These are phyloP conservation scores for Acleris literana DNA, from an alignment of 2,888 invertebrate species.

Conservation along the genomic window DNA sequence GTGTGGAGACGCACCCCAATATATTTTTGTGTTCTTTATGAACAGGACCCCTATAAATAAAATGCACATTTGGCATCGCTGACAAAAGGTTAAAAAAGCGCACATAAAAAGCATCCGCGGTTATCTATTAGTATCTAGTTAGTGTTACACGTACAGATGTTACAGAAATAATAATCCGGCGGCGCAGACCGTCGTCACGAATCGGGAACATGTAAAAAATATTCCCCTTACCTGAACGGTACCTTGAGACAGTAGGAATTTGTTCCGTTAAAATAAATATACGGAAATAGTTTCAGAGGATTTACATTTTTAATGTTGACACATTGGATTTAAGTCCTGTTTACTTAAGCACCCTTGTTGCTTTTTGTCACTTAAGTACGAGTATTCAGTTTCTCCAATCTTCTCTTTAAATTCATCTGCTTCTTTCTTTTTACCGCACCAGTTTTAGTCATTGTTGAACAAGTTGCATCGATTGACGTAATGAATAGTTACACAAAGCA, in stretches of 20 bases:
- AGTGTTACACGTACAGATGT: slow-evolving; percentile 78
- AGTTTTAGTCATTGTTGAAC: slow-evolving; percentile 5
- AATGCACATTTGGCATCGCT: slow-evolving; percentile 75
- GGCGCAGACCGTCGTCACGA: slow-evolving; percentile 45
- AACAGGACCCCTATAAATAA: slow-evolving; percentile 72
- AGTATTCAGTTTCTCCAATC: not conserved
- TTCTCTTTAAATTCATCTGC: not conserved
- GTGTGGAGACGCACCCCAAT: slow-evolving; percentile 42
- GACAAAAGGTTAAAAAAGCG: slow-evolving; percentile 77
- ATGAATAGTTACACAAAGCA: slow-evolving; percentile 58
- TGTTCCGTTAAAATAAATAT: slow-evolving; percentile 66
- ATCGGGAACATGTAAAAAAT: slow-evolving; percentile 53
- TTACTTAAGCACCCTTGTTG: slow-evolving; percentile 24
- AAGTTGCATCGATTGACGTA: slow-evolving; percentile 52
- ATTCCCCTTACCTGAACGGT: slow-evolving; percentile 55
- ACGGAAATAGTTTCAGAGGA: slow-evolving; percentile 47
- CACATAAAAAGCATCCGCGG: slow-evolving; percentile 81
- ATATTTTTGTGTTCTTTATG: slow-evolving; percentile 51
- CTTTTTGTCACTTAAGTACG: slow-evolving; percentile 13
- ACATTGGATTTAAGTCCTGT: slow-evolving; percentile 28
- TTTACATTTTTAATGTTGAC: slow-evolving; percentile 39
- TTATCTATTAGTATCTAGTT: slow-evolving; percentile 83
- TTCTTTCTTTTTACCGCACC: not conserved
- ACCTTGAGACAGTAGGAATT: slow-evolving; percentile 55
- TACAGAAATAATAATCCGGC: slow-evolving; percentile 76